Base-by-base conservation (phyloP, 1,140 invertebrate species). In the Drosophila sucinea region DNA sequence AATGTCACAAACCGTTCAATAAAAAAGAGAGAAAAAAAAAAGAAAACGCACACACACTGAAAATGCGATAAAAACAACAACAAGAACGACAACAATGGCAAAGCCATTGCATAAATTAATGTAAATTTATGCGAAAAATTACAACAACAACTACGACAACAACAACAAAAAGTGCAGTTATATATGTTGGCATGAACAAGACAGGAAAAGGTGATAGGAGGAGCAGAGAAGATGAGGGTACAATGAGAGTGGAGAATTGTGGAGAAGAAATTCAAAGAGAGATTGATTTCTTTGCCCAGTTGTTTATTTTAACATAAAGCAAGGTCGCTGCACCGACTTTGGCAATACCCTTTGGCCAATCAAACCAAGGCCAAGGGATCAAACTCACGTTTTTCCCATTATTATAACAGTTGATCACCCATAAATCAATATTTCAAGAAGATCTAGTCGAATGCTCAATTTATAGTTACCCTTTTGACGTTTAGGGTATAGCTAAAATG, bases 1-100 rank as follows among this genome's bases (percentile, higher is more conserved):
- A 83, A 83, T 82, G 80, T 83, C 79, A 82, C 79, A 83, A 83
- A 83, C 70, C 79, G 80, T 82, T 83, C 80, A 83, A 83, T 83
- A 83, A 83, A 81, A 81, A 79, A 60, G 66, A 74, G 81, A 83
- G 72, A 72, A 65, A 82, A 17, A 47, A 47, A 47, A 47, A 51
- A 51, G 25, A 51, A 51, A 51, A 51, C 44, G 44, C 44, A 51
- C 44, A 51, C 44, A 80, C 82, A 83, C 75, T 56, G 82, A 83
- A 83, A 83, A 83, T 69, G 65, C 74, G 79, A 81, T 81, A 81
- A 78, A 82, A 60, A 35, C 70, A 64, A 65, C 17, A 58, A 44
- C 54, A 51, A 64, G 33, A 25, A 32, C 66, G 56, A 74, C 61
- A 78, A 78, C 79, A 83, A 81, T 81, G 79, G 67, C 56, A 35